Conservation (phyloP, 1,140 invertebrate species). For the Panulirus ornatus region DNA sequence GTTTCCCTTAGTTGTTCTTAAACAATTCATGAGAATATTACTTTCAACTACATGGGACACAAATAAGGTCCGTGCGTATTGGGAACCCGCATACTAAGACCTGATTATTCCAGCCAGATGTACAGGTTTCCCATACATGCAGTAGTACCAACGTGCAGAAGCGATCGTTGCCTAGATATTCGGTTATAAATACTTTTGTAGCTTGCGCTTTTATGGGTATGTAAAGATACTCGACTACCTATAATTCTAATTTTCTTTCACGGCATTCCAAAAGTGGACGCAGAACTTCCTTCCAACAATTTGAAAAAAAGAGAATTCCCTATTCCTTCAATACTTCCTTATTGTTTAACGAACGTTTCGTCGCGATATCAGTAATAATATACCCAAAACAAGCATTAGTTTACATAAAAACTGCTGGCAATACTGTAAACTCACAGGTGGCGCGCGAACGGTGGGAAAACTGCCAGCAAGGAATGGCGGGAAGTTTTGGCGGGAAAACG, state of each 20-base stretch:
- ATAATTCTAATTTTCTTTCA: no score
- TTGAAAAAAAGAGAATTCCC: no score
- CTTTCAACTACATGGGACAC: no score
- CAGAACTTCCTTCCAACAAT: no score
- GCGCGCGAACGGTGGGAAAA: constrained; percentile 17
- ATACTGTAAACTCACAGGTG: constrained; percentile 32
- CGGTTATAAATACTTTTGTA: not conserved
- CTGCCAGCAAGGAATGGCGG: not conserved
- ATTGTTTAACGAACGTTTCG: no score
- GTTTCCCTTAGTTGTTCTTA: no score
- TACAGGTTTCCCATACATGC: constrained; percentile 66
- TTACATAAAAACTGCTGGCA: constrained; percentile 13
- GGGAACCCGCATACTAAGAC: constrained; percentile 39
- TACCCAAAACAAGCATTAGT: no score
- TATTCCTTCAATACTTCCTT: no score
- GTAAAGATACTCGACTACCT: not conserved
- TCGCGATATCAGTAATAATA: no score
- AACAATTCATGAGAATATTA: no score
- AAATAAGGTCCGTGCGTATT: constrained; percentile 9
- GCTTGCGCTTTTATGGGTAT: not conserved
- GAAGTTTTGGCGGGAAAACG: no score
- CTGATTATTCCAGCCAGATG: constrained; percentile 58
- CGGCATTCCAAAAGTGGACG: no score
- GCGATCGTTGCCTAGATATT: not conserved
- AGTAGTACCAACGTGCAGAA: constrained; percentile 27